These are phyloP conservation scores for Ormyrus rosae DNA, from an alignment of 2,888 invertebrate species.

Conservation along the genomic window DNA sequence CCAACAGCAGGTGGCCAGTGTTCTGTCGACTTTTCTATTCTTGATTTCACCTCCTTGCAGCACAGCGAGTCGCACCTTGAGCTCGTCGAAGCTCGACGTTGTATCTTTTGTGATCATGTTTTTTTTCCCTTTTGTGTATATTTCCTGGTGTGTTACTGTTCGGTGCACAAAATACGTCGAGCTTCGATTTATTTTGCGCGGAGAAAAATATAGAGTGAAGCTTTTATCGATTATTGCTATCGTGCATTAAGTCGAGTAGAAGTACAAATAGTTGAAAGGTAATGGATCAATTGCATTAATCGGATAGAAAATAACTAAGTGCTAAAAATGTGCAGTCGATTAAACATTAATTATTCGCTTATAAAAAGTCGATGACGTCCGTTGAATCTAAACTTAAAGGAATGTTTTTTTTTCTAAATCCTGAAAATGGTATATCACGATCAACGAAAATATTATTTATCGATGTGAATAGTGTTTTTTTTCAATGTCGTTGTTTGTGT, in stretches of 20 bases:
- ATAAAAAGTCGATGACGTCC: no score
- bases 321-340: no score
- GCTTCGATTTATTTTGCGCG: constrained; percentile 19
- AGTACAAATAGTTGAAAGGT: no score
- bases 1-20: constrained; percentile 35
- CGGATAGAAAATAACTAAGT: no score
- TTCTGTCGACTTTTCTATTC: constrained; percentile 3
- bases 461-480: not conserved
- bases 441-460: not conserved
- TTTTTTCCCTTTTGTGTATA: not conserved
- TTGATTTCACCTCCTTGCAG: constrained; percentile 4
- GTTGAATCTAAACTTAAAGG: no score
- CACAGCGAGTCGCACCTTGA: constrained; percentile 2
- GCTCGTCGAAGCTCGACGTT: constrained; percentile 28
- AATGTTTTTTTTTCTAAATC: no score
- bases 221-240: not conserved
- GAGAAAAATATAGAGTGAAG: constrained; percentile 30
- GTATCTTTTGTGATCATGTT: not conserved
- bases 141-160: constrained; percentile 8
- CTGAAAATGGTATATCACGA: not conserved
- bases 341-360: no score
- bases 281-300: no score
- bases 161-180: constrained; percentile 34
- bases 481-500: no score
- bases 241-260: not conserved